These are phyloP conservation scores for Vanessa atalanta DNA, from an alignment of 1,140 invertebrate genomes.

Conservation along the genomic window DNA sequence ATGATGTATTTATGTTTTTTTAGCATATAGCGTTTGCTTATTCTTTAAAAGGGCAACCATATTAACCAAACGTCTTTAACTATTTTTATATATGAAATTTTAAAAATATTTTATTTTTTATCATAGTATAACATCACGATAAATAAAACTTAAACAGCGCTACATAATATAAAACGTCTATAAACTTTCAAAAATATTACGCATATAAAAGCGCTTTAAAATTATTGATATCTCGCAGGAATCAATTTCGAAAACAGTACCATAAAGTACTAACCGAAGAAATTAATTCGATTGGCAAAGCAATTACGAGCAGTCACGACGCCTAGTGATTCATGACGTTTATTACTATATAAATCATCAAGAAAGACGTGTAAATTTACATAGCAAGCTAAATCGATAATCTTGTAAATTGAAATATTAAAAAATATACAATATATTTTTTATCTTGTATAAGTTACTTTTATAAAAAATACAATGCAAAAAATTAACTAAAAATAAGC, in stretches of 20 bases:
- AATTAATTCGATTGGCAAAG: constrained; percentile 75
- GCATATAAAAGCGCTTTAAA: constrained; percentile 50
- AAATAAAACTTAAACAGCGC: not conserved
- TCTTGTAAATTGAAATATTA: constrained; percentile 51
- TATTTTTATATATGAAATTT: too few species aligned
- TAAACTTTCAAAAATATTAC: constrained; percentile 53
- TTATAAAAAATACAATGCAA: too few species aligned
- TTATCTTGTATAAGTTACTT: not conserved
- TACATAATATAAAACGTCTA: constrained; percentile 23
- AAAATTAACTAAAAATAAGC: too few species aligned
- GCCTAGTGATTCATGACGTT: constrained; percentile 68
- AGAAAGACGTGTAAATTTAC: constrained; percentile 63
- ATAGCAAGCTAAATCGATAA: constrained; percentile 60
- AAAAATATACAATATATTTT: not conserved
- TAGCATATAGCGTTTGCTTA: too few species aligned
- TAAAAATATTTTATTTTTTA: not conserved
- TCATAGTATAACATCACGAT: not conserved
- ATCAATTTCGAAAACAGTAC: constrained; percentile 73
- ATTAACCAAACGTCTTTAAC: too few species aligned
- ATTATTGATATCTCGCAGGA: constrained; percentile 61
- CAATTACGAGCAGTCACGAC: constrained; percentile 76
- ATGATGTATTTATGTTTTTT: too few species aligned
- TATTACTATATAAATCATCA: constrained; percentile 66
- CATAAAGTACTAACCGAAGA: constrained; percentile 70
- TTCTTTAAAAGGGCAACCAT: too few species aligned